phyloP scores from a whole-genome alignment of 2,113 vertebrate genomes.

The Macaca fascicularis region DNA sequence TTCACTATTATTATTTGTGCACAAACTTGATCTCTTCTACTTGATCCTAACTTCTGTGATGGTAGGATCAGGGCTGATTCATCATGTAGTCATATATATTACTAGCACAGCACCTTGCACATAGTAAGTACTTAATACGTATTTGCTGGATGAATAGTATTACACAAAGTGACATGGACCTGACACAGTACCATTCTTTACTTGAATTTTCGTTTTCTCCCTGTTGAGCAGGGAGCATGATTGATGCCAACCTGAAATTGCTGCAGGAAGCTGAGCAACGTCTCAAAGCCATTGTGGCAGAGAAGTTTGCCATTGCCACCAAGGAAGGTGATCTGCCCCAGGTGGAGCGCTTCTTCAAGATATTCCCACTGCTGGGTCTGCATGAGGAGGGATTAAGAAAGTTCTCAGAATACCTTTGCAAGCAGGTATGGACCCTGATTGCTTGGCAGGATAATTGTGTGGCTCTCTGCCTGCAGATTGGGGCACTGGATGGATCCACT shows the following conservation, averaged over 20 bases:
- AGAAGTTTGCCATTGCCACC: slow-evolving; percentile 93
- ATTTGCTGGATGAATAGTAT: not conserved
- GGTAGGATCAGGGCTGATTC: not conserved
- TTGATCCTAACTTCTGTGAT: not conserved
- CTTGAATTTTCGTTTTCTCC: slow-evolving; percentile 21
- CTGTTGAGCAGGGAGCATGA: slow-evolving; percentile 88
- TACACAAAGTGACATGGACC: not conserved
- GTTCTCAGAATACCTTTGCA: slow-evolving; percentile 96
- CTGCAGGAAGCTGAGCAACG: slow-evolving; percentile 95
- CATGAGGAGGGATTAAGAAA: slow-evolving; percentile 96
- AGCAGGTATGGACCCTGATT: slow-evolving; percentile 87
- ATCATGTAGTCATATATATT: not conserved
- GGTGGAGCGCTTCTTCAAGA: slow-evolving; percentile 99
- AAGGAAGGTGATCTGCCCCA: slow-evolving; percentile 93
- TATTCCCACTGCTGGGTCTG: slow-evolving; percentile 95
- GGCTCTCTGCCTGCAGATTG: not conserved
- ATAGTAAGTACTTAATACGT: not conserved
- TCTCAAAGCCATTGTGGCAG: slow-evolving; percentile 94
- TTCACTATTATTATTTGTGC: not conserved
- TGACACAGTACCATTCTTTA: not conserved
- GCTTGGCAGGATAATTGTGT: not conserved
- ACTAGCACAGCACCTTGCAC: not conserved
- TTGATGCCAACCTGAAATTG: slow-evolving; percentile 95
- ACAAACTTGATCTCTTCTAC: not conserved
- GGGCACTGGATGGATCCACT: not conserved